Evolutionary conservation across 2,888 invertebrate genomes (phyloP).

Genomic region (Alviniconcha strummeri): DNA sequence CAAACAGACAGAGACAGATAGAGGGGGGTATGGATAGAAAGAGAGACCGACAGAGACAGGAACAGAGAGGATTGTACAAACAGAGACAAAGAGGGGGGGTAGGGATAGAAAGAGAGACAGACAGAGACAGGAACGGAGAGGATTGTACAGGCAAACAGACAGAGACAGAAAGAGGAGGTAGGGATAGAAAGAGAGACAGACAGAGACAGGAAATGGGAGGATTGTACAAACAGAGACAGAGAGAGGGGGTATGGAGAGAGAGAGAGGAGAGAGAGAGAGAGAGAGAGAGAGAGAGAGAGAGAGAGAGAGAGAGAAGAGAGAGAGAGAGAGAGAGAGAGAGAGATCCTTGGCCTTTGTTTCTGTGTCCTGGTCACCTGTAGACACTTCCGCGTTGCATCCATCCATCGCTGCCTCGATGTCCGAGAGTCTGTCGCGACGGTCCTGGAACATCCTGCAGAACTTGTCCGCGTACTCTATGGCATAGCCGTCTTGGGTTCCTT

Average conservation of each 20-base stretch:
- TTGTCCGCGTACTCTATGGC: neutral
- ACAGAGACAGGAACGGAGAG: no score
- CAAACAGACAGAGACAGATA: no score
- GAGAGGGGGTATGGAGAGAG: neutral
- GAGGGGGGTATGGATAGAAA: no score
- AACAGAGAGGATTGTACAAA: no score
- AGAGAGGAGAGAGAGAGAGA: neutral
- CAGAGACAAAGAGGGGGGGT: no score
- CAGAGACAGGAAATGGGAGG: no score
- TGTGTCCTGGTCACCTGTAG: neutral
- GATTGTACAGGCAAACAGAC: no score
- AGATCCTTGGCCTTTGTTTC: no score
- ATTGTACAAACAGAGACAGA: neutral
- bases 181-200: no score
- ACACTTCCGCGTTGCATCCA: conserved; percentile 2
- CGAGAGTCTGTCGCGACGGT: neutral
- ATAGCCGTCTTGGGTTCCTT: neutral
- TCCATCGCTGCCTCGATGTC: neutral
- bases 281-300: neutral
- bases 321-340: neutral
- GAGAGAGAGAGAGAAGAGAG: neutral
- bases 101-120: no score
- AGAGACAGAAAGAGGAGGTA: no score
- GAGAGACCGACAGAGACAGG: no score
- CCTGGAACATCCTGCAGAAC: neutral